These are phyloP conservation scores for Pseudorasbora parva DNA, from an alignment of 2,113 vertebrate species.

Conservation along the genomic window DNA sequence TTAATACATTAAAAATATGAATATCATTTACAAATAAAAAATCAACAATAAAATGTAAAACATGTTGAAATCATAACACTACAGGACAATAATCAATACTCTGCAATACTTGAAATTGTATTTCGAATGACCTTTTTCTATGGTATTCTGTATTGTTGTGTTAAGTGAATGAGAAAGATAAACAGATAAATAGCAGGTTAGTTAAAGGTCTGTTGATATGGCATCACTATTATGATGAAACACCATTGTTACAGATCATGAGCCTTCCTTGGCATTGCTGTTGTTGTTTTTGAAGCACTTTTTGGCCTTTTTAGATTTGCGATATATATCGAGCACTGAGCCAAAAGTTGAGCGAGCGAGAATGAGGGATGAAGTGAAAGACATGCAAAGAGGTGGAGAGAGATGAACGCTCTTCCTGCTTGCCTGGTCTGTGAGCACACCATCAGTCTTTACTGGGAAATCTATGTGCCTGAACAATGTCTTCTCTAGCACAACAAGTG, in stretches of 20 bases:
- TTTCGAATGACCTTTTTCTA: background rate
- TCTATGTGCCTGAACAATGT: constrained; percentile 69
- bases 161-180: background rate
- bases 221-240: background rate
- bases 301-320: background rate
- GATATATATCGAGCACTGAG: background rate
- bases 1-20: too few species aligned
- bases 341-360: background rate
- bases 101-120: background rate
- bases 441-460: constrained; percentile 73
- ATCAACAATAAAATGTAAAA: too few species aligned
- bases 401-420: constrained; percentile 68
- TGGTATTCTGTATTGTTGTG: background rate
- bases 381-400: background rate
- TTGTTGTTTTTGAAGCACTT: constrained; percentile 6
- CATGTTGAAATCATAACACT: background rate
- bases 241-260: background rate
- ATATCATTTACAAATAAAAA: background rate
- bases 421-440: constrained; percentile 69
- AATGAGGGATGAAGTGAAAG: background rate
- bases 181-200: background rate
- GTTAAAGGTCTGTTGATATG: background rate
- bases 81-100: background rate
- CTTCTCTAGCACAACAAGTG: constrained; percentile 74
- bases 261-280: background rate